These are phyloP conservation scores for Parnassius apollo DNA, from an alignment of 2,888 invertebrate genomes.

Conservation along the genomic window DNA sequence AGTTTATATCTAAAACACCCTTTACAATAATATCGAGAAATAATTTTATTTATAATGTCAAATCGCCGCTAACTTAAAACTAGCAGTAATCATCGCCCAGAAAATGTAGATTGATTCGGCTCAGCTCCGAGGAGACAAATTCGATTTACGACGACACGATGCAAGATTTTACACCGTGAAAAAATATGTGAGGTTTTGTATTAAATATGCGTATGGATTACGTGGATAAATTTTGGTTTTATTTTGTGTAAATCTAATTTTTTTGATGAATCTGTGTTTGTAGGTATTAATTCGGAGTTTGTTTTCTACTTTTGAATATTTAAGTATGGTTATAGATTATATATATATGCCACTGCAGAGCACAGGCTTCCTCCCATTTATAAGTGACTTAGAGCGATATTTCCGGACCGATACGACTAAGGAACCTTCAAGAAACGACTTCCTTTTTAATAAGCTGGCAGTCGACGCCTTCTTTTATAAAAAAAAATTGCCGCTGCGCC, in stretches of 20 bases:
- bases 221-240: conserved; percentile 10
- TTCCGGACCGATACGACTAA: too few relatives aligned
- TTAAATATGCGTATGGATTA: conserved; percentile 18
- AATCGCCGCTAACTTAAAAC: conserved; percentile 33
- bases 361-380: too few relatives aligned
- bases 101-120: conserved; percentile 77
- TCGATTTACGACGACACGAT: conserved; percentile 59
- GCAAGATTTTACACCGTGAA: conserved; percentile 52
- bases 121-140: conserved; percentile 70
- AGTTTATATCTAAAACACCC: too few relatives aligned
- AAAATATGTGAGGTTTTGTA: conserved; percentile 49
- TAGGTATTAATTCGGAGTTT: background rate
- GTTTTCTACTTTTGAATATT: too few relatives aligned
- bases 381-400: too few relatives aligned
- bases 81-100: conserved; percentile 41
- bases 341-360: too few relatives aligned
- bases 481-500: too few relatives aligned
- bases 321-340: too few relatives aligned
- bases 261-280: background rate
- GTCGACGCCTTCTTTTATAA: too few relatives aligned
- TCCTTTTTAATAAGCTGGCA: too few relatives aligned
- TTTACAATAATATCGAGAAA: too few relatives aligned
- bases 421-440: too few relatives aligned
- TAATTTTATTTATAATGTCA: background rate
- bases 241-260: background rate